These are phyloP conservation scores for Ostrea edulis DNA, from an alignment of 1,140 invertebrate genomes.

Conservation along the genomic window DNA sequence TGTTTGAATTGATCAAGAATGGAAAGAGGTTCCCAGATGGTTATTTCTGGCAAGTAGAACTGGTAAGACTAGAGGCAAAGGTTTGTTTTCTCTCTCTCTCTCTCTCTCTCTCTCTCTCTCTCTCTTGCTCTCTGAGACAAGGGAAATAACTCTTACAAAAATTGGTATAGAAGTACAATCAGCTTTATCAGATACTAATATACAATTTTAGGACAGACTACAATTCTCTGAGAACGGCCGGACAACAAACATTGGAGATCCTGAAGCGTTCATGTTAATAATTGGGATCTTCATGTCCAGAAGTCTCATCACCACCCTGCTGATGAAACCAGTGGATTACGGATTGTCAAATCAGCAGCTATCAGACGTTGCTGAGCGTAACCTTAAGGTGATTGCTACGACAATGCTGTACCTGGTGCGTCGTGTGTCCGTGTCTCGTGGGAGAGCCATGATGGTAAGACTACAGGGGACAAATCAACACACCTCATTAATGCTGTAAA, in stretches of 20 bases:
- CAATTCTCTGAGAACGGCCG: conserved; percentile 72
- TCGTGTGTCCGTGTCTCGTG: conserved; percentile 63
- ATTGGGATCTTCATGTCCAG: conserved; percentile 75
- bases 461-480: conserved; percentile 1
- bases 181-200: not conserved
- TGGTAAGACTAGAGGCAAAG: conserved; percentile 64
- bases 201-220: conserved; percentile 65
- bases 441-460: conserved; percentile 70
- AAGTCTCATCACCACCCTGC: conserved; percentile 74
- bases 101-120: not conserved
- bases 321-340: conserved; percentile 76
- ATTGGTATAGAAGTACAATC: not conserved
- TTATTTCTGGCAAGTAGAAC: conserved; percentile 77
- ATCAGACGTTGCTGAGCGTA: conserved; percentile 68
- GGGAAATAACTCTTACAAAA: not conserved
- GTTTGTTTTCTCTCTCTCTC: not conserved
- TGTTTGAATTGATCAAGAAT: conserved; percentile 73
- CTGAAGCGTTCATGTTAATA: conserved; percentile 71
- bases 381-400: conserved; percentile 72
- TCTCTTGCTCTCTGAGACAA: not conserved
- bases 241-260: conserved; percentile 69
- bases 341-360: conserved; percentile 70
- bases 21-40: conserved; percentile 75
- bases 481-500: no score
- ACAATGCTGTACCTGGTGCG: conserved; percentile 71